These are phyloP conservation scores for Morelia viridis DNA, from an alignment of 2,797 vertebrate genomes.

Conservation along the genomic window DNA sequence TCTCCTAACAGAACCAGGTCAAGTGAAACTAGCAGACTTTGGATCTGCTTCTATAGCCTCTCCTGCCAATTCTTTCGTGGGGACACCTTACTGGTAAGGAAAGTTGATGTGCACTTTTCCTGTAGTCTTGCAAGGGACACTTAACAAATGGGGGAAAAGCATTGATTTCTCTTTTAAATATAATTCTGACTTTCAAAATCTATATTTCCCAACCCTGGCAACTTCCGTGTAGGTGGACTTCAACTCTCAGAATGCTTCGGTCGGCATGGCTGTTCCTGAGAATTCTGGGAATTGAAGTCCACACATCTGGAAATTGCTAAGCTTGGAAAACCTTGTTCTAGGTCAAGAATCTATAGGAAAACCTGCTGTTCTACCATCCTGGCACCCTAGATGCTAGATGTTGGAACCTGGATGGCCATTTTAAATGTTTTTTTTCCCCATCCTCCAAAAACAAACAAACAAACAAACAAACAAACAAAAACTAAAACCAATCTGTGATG, in stretches of 20 bases:
- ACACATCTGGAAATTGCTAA: not conserved
- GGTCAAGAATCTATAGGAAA: not conserved
- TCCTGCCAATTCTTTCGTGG: slow-evolving; percentile 98
- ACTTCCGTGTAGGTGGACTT: not conserved
- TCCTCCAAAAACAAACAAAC: not conserved
- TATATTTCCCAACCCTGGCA: not conserved
- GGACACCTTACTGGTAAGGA: slow-evolving; percentile 97
- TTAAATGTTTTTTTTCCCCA: not conserved
- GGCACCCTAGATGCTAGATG: not conserved
- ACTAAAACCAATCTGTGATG: not conserved
- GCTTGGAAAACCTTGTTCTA: not conserved
- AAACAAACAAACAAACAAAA: not conserved
- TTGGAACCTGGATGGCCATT: not conserved
- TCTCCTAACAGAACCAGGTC: slow-evolving; percentile 96
- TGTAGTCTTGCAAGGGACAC: not conserved
- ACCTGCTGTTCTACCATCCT: not conserved
- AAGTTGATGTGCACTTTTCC: slow-evolving; percentile 6
- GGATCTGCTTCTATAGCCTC: slow-evolving; percentile 95
- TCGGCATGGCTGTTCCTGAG: not conserved
- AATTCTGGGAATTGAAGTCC: not conserved
- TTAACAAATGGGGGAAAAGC: not conserved
- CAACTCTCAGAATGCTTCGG: not conserved
- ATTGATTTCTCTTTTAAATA: not conserved
- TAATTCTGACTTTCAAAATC: not conserved
- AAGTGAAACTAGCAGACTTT: slow-evolving; percentile 98